These are phyloP conservation scores for Porphyrio hochstetteri DNA, from an alignment of 2,113 vertebrate genomes.

Conservation along the genomic window DNA sequence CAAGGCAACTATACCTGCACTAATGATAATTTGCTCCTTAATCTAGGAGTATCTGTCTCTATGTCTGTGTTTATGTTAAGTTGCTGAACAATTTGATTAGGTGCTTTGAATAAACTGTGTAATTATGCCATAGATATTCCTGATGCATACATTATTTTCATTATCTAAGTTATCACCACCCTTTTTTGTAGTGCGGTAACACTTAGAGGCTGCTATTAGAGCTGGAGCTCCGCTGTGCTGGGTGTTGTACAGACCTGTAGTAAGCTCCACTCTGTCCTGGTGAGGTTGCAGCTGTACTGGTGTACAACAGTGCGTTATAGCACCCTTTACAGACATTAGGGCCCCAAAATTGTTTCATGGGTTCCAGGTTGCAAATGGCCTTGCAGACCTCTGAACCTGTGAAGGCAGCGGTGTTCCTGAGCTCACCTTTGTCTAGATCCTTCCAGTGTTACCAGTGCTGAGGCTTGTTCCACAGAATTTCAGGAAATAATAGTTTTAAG, in stretches of 20 bases:
- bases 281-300: background rate
- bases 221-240: background rate
- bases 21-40: slow-evolving; percentile 32
- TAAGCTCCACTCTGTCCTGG: background rate
- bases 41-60: background rate
- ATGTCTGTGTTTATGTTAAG: background rate
- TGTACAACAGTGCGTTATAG: background rate
- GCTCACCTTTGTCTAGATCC: background rate
- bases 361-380: background rate
- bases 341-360: background rate
- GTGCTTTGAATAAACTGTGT: slow-evolving; percentile 33
- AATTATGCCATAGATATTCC: slow-evolving; percentile 16
- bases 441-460: background rate
- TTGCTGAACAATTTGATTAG: slow-evolving; percentile 42
- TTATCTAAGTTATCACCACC: background rate
- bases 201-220: background rate
- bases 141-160: background rate
- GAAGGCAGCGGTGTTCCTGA: background rate
- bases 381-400: background rate
- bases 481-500: background rate
- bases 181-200: background rate
- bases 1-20: background rate
- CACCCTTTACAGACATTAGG: background rate
- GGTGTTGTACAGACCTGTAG: background rate
- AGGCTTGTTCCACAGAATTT: background rate